These are phyloP conservation scores for Pipra filicauda DNA, from an alignment of 2,113 vertebrate genomes.

Conservation along the genomic window DNA sequence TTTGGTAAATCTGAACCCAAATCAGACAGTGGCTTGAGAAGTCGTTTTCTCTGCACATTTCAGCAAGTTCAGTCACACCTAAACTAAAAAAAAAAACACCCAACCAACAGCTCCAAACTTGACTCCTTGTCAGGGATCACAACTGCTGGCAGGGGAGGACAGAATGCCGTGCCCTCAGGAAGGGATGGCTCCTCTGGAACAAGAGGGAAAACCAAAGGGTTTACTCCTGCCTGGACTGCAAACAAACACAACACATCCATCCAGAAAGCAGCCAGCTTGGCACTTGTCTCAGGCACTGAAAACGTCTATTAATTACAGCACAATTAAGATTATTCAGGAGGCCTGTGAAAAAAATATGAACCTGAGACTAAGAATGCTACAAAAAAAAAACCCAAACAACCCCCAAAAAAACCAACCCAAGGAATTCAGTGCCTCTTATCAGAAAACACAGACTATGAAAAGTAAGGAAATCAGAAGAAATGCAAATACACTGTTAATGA, in stretches of 20 bases:
- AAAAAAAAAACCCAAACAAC: neutral
- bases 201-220: neutral
- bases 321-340: neutral
- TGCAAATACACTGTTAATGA: neutral
- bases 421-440: neutral
- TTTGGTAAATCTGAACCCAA: neutral
- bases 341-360: neutral
- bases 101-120: neutral
- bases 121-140: neutral
- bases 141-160: accelerated
- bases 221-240: neutral
- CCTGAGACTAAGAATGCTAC: neutral
- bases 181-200: neutral
- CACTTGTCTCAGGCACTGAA: neutral
- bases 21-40: neutral
- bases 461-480: neutral
- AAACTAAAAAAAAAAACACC: neutral
- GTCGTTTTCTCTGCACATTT: neutral
- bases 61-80: neutral
- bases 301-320: neutral
- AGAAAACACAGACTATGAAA: neutral
- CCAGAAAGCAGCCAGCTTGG: neutral
- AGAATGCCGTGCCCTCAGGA: neutral
- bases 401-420: neutral
- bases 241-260: neutral